Evolutionary conservation across 2,888 invertebrate species (phyloP).

Genomic region (Coelinius sp.): DNA sequence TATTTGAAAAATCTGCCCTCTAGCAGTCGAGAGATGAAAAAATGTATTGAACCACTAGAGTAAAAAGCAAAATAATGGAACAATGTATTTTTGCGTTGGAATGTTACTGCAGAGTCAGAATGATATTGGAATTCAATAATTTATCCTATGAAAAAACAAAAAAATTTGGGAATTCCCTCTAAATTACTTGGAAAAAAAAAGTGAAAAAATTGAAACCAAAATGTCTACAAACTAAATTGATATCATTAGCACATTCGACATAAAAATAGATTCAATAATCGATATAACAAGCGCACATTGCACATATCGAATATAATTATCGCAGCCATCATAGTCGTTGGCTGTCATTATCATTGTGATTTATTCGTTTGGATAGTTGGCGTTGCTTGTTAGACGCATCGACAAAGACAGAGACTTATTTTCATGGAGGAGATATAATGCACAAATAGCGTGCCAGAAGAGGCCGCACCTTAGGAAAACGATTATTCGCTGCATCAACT

Average conservation of each 20-base stretch:
- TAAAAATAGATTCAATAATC: slow-evolving; percentile 26
- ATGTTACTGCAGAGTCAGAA: neutral
- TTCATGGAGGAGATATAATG: slow-evolving; percentile 41
- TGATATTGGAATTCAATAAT: neutral
- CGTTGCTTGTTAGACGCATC: slow-evolving; percentile 42
- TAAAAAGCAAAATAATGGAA: neutral
- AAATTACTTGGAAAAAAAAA: neutral
- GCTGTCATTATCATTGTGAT: slow-evolving; percentile 36
- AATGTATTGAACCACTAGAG: neutral
- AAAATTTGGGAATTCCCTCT: neutral
- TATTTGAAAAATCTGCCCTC: neutral
- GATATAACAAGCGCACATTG: slow-evolving; percentile 15
- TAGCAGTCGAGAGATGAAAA: neutral
- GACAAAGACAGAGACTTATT: neutral
- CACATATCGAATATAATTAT: slow-evolving; percentile 26
- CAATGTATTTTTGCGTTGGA: neutral
- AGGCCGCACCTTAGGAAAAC: slow-evolving; percentile 48
- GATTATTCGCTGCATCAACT: slow-evolving; percentile 50
- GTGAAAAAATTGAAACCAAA: neutral
- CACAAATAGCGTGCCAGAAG: slow-evolving; percentile 45
- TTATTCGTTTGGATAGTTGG: slow-evolving; percentile 32
- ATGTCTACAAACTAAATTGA: neutral
- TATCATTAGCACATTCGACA: slow-evolving; percentile 4
- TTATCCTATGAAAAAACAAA: neutral
- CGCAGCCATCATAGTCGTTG: slow-evolving; percentile 21